Percentiles rank a stretch among this genome's conserved stretches.
Evolutionary conservation across 35 echinoderm and acorn worm species (phyloP).

Genomic region (Holothuria glaberrima): DNA sequence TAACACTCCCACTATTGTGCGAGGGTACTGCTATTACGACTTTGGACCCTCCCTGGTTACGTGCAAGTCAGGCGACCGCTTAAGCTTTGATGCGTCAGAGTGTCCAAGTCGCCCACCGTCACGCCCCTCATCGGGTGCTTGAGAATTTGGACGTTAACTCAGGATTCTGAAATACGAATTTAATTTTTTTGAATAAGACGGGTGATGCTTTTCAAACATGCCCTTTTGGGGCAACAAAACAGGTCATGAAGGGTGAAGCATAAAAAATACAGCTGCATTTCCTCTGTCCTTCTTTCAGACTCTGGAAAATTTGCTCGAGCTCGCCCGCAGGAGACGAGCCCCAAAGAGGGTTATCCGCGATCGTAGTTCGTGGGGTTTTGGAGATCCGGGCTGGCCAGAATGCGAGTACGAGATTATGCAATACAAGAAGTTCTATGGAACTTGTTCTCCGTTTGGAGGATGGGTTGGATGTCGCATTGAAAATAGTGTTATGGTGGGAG

Average conservation of each 20-base stretch:
- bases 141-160: constrained; percentile 3
- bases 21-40: constrained; percentile 43
- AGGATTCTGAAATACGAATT: constrained; percentile 26
- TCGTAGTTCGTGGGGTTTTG: too few relatives aligned
- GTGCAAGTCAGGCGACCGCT: constrained; percentile 13
- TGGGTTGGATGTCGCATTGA: too few relatives aligned
- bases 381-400: too few relatives aligned
- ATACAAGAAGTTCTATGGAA: too few relatives aligned
- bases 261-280: constrained; percentile 37
- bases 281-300: constrained; percentile 52
- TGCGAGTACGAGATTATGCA: too few relatives aligned
- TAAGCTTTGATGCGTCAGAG: constrained; percentile 20
- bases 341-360: not conserved
- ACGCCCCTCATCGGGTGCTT: not conserved
- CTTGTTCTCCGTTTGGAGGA: too few relatives aligned
- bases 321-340: constrained; percentile 24
- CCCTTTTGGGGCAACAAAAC: too few relatives aligned
- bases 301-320: constrained; percentile 38
- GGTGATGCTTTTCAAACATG: too few relatives aligned
- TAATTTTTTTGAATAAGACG: too few relatives aligned
- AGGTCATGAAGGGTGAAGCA: constrained; percentile 4
- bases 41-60: constrained; percentile 29
- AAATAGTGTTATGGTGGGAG: too few relatives aligned
- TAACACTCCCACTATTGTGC: not conserved
- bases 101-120: constrained; percentile 32